Evolutionary conservation across 2,888 invertebrate genomes (phyloP), one percentile per base, ranked within the genome.

Genomic region (Hydriomena furcata): DNA sequence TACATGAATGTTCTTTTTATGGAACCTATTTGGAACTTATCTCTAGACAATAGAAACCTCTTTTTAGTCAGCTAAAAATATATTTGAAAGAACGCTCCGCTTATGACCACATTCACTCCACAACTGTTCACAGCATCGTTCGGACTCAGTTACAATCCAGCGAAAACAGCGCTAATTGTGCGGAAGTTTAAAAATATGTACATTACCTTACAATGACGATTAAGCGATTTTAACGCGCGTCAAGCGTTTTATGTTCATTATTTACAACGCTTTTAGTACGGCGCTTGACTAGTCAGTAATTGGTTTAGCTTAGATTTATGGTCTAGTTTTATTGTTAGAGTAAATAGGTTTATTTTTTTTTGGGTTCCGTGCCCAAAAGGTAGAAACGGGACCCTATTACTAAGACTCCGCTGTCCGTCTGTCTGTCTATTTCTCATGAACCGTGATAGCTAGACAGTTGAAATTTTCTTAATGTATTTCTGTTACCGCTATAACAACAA

Each of bases 101-200:
- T 7, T 12, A 8, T 36, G 13, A 37, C 10, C 23, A 5, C 6
- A n/a, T 1, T 5, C 25, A 6, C 21, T 1, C 5, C 27, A 21
- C 5, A 5, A 24, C 7, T 10, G 12, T 41, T 27, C 38, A 46
- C 48, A 46, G 40, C 23, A 10, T 49, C 61, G 66, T 71, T 75
- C 64, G 71, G 52, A 70, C 55, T 70, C 71, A 73, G 76, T 72
- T 67, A 71, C 74, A 65, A 68, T 66, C 72, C 67, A 67, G 63
- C 66, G 63, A 66, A 58, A 61, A 58, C 59, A 53, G 57, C 60
- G 55, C 74, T 80, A 79, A 80, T 79, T 76, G 73, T 64, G 55
- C 61, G 67, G 60, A 70, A 68, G 65, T 77, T 75, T 65, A 61
- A 47, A 73, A 76, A 72, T 75, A 73, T 68, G 66, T 71, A 67